Evolutionary conservation across 2,113 vertebrate genomes (phyloP).

Genomic region (Nothoprocta pentlandii): DNA sequence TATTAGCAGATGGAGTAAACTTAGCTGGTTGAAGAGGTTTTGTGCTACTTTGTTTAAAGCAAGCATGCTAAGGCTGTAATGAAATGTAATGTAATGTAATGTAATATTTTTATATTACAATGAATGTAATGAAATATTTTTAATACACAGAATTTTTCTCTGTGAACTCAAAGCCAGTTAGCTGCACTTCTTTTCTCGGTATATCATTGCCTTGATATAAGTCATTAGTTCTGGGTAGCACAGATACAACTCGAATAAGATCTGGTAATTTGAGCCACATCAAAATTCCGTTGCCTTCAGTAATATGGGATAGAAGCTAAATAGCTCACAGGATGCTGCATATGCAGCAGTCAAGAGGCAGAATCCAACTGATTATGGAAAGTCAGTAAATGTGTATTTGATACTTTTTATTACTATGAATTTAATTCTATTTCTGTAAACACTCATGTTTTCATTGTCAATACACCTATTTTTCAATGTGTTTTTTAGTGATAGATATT

Average conservation of each 20-base stretch:
- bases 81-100: neutral
- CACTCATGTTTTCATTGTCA: neutral
- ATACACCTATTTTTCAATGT: neutral
- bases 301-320: neutral
- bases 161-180: neutral
- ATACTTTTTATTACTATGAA: neutral
- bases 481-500: neutral
- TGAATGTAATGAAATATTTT: neutral
- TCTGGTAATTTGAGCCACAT: neutral
- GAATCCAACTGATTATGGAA: neutral
- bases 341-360: neutral
- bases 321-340: neutral
- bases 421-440: neutral
- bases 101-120: neutral
- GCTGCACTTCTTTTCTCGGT: neutral
- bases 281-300: neutral
- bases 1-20: neutral
- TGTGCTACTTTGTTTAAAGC: neutral
- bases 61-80: neutral
- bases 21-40: neutral
- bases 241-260: neutral
- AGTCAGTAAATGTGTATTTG: neutral
- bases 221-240: neutral
- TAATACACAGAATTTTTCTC: neutral
- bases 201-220: neutral